phyloP scores from a whole-genome alignment of 1,140 invertebrate species.

The Andricus grossulariae region DNA sequence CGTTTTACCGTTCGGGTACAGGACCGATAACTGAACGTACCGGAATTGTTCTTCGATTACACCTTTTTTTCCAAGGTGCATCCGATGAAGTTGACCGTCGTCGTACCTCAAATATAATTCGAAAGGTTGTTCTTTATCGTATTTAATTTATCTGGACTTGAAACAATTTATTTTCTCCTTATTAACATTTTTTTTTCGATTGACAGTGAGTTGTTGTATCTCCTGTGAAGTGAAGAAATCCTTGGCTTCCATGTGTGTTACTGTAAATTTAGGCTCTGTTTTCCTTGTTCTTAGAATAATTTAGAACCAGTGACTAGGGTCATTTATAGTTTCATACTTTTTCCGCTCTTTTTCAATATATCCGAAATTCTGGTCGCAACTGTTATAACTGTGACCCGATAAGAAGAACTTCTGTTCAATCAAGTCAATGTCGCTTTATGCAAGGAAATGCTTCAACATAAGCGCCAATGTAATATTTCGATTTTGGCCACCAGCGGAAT shows the following conservation, averaged over 20 bases:
- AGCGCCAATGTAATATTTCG: neutral
- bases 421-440: neutral
- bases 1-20: constrained; percentile 34
- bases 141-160: constrained; percentile 8
- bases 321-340: constrained; percentile 8
- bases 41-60: neutral
- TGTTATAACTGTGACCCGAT: too few species aligned
- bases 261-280: constrained; percentile 16
- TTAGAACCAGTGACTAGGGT: constrained; percentile 24
- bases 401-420: too few species aligned
- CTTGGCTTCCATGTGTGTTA: constrained; percentile 21
- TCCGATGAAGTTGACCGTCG: neutral
- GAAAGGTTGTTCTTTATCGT: constrained; percentile 30
- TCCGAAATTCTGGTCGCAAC: constrained; percentile 9
- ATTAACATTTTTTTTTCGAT: constrained; percentile 30
- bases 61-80: neutral
- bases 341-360: constrained; percentile 32
- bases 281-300: constrained; percentile 26
- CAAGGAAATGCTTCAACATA: constrained; percentile 1
- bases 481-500: constrained; percentile 1
- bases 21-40: constrained; percentile 1
- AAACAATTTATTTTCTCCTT: constrained; percentile 37
- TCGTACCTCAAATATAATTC: constrained; percentile 1
- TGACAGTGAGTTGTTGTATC: neutral
- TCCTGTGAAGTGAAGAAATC: constrained; percentile 33